These are phyloP conservation scores for Delia radicum DNA, from an alignment of 1,140 invertebrate species.

Conservation along the genomic window DNA sequence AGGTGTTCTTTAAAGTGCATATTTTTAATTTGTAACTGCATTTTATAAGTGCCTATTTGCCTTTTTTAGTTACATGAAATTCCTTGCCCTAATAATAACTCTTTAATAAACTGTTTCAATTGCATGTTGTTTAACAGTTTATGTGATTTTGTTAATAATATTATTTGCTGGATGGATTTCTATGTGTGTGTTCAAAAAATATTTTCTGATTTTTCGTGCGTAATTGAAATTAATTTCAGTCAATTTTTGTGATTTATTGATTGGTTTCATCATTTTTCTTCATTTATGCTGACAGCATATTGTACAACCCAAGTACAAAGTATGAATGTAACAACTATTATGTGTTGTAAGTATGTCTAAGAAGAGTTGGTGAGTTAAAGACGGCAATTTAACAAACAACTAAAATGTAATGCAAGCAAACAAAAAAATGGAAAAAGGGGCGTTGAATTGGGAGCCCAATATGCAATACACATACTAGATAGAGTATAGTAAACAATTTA, in stretches of 20 bases:
- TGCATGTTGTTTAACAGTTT: conserved; percentile 9
- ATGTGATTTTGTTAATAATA: not conserved
- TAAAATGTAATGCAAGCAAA: not conserved
- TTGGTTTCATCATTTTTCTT: conserved; percentile 28
- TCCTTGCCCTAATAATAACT: conserved; percentile 1
- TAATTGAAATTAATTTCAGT: conserved; percentile 23
- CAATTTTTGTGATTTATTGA: conserved; percentile 29
- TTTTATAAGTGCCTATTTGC: too few relatives aligned
- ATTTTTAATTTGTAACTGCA: too few relatives aligned
- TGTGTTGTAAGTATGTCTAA: too few relatives aligned
- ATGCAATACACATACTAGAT: not conserved
- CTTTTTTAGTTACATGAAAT: too few relatives aligned
- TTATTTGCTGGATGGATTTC: not conserved
- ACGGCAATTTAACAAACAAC: not conserved
- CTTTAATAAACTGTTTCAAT: conserved; percentile 21
- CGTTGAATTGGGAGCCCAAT: not conserved
- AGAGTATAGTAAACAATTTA: conserved; percentile 13
- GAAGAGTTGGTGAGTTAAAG: not conserved
- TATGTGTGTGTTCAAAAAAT: not conserved
- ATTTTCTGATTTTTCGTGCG: not conserved
- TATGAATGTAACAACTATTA: not conserved
- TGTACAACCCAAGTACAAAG: not conserved
- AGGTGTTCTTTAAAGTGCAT: too few relatives aligned
- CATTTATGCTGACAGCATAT: conserved; percentile 26
- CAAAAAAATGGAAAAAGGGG: conserved; percentile 8